Evolutionary conservation across 2,888 invertebrate genomes (phyloP), one percentile per base, ranked within the genome.

Genomic region (Pristionchus mayeri): DNA sequence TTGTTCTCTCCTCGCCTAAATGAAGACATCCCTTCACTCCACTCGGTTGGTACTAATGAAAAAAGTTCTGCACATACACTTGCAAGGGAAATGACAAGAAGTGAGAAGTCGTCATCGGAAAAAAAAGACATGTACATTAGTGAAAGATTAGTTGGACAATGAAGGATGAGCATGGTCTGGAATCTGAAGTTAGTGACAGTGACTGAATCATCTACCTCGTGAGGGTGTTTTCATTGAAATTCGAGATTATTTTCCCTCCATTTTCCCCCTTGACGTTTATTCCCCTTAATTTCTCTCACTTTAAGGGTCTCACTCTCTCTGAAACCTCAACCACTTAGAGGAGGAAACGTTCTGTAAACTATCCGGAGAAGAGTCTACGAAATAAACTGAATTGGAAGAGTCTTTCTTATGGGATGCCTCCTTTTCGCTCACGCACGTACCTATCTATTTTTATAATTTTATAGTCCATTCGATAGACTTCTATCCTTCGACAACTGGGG

Each of bases 281-380:
- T 71, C 71, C 44, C 71, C 71, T n/a, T 71, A 40, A 71, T 71
- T 71, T n/a, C 6, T 6, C 24, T 37, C 71, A 44, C 24, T 44
- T 71, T 24, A 13, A 44, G 63, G 40, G 71, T n/a, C 13, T n/a
- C n/a, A n/a, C n/a, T 67, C 34, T 21, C 21, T 37, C 18, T 37
- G 40, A 40, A 71, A 44, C 71, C 44, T 71, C 40, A 21, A 21
- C 71, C 24, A 71, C 71, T 71, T 71, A 71, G 71, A 71, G 40
- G n/a, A n/a, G 24, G 71, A 71, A 44, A 71, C 71, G 71, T 71
- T 71, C 71, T 71, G 40, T 71, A 71, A 71, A 71, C 71, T 24
- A 37, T 71, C 40, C 71, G 71, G 40, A 40, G 24, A 71, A 71
- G 40, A 44, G n/a, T n/a, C 24, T 63, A 18, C 30, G 40, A 40